Conservation (phyloP, 2,888 invertebrate species). For the Synanthedon formicaeformis region DNA sequence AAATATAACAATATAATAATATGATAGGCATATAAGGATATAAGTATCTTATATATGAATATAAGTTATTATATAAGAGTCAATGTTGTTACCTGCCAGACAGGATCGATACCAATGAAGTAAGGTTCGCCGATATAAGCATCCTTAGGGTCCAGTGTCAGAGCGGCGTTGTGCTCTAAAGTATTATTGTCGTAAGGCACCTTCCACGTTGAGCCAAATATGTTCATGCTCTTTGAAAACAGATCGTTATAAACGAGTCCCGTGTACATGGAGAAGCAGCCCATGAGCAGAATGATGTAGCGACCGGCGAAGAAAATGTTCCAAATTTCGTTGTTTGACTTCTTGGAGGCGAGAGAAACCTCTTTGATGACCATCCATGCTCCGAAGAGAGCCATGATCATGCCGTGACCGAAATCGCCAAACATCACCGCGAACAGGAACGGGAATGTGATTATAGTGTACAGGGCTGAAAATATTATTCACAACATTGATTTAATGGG, state of each 20-base stretch:
- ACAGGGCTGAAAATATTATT: constrained; percentile 74
- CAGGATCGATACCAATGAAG: constrained; percentile 87
- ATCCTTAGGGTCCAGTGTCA: constrained; percentile 76
- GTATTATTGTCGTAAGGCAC: constrained; percentile 68
- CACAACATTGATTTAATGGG: neutral
- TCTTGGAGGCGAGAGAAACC: constrained; percentile 77
- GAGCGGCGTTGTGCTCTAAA: constrained; percentile 46
- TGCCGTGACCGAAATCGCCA: constrained; percentile 92
- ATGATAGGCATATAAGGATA: too few relatives aligned
- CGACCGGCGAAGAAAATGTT: constrained; percentile 98
- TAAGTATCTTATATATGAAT: too few relatives aligned
- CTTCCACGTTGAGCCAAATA: constrained; percentile 92
- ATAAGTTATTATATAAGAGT: too few relatives aligned
- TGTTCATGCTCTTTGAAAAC: constrained; percentile 95
- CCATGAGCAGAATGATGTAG: constrained; percentile 98
- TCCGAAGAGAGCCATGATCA: constrained; percentile 85
- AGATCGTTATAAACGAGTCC: constrained; percentile 97
- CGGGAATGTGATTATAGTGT: constrained; percentile 92
- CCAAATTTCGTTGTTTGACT: constrained; percentile 89
- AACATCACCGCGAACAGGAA: constrained; percentile 98
- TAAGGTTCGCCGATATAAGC: constrained; percentile 77
- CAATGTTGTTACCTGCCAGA: constrained; percentile 73
- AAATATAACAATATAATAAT: too few relatives aligned
- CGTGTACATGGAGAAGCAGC: constrained; percentile 97
- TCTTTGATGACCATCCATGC: constrained; percentile 85